Evolutionary conservation across 2,888 invertebrate genomes (phyloP).

Genomic region (Phasia obesa): DNA sequence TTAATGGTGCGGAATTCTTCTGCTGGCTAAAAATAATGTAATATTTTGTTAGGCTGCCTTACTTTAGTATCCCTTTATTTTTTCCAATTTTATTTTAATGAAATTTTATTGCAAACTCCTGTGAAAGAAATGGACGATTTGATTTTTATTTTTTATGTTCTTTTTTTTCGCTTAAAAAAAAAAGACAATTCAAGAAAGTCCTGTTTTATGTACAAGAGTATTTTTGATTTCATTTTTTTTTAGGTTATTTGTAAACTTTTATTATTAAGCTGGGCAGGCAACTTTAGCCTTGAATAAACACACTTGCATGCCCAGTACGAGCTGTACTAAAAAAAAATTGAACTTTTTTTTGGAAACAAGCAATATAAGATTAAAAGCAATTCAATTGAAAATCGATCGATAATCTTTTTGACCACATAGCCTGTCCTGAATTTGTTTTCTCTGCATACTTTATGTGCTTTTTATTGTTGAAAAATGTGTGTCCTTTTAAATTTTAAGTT

Average conservation of each 20-base stretch:
- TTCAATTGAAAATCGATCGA: conserved; percentile 75
- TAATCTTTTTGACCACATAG: conserved; percentile 74
- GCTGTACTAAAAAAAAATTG: conserved; percentile 27
- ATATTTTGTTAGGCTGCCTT: conserved; percentile 23
- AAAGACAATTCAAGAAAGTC: conserved; percentile 29
- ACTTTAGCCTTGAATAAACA: conserved; percentile 61
- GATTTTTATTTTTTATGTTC: conserved; percentile 11
- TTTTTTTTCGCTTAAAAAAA: neutral
- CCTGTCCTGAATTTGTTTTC: conserved; percentile 13
- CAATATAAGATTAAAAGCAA: conserved; percentile 72
- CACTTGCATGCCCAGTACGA: conserved; percentile 13
- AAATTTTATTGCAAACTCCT: conserved; percentile 42
- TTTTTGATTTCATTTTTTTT: conserved; percentile 32
- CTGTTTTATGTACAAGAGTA: conserved; percentile 10
- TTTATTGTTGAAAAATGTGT: conserved; percentile 8
- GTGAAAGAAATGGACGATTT: conserved; percentile 26
- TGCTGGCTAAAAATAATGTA: conserved; percentile 2
- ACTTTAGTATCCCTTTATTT: conserved; percentile 51
- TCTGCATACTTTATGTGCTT: neutral
- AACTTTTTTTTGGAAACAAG: conserved; percentile 22
- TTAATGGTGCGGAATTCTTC: conserved; percentile 47
- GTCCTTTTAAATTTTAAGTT: conserved; percentile 33
- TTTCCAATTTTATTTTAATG: conserved; percentile 18
- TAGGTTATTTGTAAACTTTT: conserved; percentile 6
- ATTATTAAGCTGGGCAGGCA: conserved; percentile 17